Evolutionary conservation across 1,140 invertebrate species (phyloP), one percentile per base, ranked within the genome.

Genomic region (Panagrolaimus sp.): DNA sequence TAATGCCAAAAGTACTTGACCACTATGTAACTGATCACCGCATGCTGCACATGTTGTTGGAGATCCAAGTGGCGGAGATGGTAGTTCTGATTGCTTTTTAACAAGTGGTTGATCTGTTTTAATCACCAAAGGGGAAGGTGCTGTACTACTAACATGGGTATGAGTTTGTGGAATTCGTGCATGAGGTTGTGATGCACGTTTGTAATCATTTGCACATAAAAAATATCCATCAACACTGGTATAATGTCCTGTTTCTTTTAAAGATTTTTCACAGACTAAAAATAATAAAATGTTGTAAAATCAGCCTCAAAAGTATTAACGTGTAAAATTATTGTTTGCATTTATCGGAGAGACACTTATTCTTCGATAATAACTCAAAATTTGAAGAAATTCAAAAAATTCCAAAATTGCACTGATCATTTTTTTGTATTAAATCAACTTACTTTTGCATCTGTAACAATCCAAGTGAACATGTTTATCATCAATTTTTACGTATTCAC

Each of bases 391-490:
- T 38, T 38, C 38, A 52, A 45, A 21, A 24, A 44, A 24, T 44
- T 47, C 32, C 52, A 38, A 58, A 66, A 48, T 47, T 67, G 45
- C 48, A 48, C 17, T 44, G 43, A 68, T 32, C 47, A 65, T 63
- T 58, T 26, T 64, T 46, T 46, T 58, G 62, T 43, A 47, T 63
- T 21, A 64, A 12, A 44, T 66, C 52, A 52, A 83, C 83, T 84
- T 83, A 89, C 88, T 85, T 85, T 86, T 89, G 85, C 94, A 96
- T 83, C 93, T 93, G 87, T 96, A 97, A 86, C 94, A 97, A 62
- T 89, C 88, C 78, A 92, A 93, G 87, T 97, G 94, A 87, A 96
- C 95, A 87, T 94, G 94, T 86, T 94, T 94, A 85, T 95, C 93
- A 80, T 71, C 74, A 52, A 94, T 91, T 28, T 91, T 89, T 68